A percentile compares a stretch with the other conserved stretches of the same genome.
These are phyloP conservation scores for Ictalurus furcatus DNA, from an alignment of 2,113 vertebrate genomes.

Conservation along the genomic window DNA sequence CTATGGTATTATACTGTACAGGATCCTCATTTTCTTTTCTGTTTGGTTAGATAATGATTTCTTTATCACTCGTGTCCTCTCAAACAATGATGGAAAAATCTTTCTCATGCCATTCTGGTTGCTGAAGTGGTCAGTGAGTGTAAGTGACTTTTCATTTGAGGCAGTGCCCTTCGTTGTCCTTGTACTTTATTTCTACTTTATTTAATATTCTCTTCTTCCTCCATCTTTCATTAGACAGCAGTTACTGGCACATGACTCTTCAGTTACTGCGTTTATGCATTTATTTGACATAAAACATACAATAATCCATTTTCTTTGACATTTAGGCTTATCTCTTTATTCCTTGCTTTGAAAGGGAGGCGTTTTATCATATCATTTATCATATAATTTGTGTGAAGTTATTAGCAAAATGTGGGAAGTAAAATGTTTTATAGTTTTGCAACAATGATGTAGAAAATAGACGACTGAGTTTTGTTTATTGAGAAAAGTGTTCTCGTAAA, in stretches of 20 bases:
- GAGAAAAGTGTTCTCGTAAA: neutral
- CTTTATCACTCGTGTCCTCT: neutral
- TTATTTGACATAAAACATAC: neutral
- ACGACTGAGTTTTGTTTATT: neutral
- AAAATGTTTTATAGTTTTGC: neutral
- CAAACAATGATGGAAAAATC: neutral
- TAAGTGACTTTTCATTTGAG: neutral
- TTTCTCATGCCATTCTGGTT: neutral
- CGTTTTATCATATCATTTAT: neutral
- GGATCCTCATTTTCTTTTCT: neutral
- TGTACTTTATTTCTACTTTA: neutral
- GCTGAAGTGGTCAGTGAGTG: neutral
- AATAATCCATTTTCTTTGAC: neutral
- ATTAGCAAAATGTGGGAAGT: neutral
- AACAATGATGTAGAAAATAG: constrained; percentile 1
- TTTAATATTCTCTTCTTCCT: neutral
- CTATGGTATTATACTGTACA: neutral
- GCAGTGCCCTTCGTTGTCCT: neutral
- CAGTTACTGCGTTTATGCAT: neutral
- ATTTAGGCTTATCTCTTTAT: neutral
- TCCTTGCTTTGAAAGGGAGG: neutral
- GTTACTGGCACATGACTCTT: neutral
- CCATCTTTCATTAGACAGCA: neutral
- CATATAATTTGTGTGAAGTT: neutral
- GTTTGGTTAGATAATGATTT: neutral